A percentile compares a stretch with the other conserved stretches of the same genome.
Evolutionary conservation across 2,113 vertebrate genomes (phyloP).

Genomic region (Carassius carassius): DNA sequence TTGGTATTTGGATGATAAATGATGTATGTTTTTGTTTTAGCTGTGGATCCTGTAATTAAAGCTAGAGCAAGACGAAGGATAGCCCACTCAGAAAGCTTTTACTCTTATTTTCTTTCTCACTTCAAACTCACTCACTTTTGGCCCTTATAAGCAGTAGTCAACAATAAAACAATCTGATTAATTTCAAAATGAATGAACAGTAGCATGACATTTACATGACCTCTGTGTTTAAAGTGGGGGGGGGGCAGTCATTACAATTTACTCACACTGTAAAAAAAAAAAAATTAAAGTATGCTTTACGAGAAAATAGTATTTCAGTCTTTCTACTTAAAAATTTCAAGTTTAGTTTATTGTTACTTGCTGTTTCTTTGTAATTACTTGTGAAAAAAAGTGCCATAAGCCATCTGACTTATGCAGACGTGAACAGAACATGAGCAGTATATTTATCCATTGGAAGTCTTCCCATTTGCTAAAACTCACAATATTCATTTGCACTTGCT

Average conservation of each 20-base stretch:
- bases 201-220: background rate
- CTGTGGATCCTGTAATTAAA: conserved; percentile 5
- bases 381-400: background rate
- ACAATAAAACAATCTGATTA: background rate
- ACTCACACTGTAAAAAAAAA: no score
- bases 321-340: background rate
- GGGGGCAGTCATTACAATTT: no score
- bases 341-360: background rate
- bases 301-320: no score
- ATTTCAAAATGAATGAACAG: background rate
- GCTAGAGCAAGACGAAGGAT: background rate
- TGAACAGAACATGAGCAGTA: background rate
- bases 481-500: background rate
- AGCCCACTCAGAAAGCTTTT: conserved; percentile 8
- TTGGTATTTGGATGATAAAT: conserved; percentile 4
- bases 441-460: background rate
- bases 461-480: background rate
- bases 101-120: background rate
- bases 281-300: no score
- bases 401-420: no score
- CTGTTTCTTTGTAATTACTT: background rate
- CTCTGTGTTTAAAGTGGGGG: background rate
- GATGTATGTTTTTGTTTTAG: background rate
- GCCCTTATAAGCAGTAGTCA: background rate
- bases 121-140: background rate